Evolutionary conservation across 2,113 vertebrate genomes (phyloP), one percentile per base, ranked within the genome.

Genomic region (Pachypanchax playfairii): DNA sequence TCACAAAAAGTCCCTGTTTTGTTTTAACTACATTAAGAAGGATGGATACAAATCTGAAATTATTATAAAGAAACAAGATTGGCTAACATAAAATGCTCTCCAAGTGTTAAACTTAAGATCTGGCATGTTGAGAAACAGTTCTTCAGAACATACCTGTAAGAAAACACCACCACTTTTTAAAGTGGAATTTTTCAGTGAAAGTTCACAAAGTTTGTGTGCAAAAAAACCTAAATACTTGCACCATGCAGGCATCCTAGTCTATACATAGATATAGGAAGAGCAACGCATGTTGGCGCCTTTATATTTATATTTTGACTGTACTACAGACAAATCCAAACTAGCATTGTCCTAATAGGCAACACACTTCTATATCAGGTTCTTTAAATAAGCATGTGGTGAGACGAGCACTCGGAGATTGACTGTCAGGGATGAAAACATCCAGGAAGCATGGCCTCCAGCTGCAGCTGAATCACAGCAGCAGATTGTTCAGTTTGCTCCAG

Each of bases 241-340:
- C 35, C 35, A 71, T 14, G 9, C 33, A 48, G 50, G 57, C 50
- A 59, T 75, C 47, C 55, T 29, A 15, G 60, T 65, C 81, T 77
- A 67, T 69, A n/a, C n/a, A 73, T 66, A 85, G 73, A 60, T 72
- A 47, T 47, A 67, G 65, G 73, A 80, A 74, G 41, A 53, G 28
- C 31, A 26, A 43, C 43, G 29, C 29, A 53, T 54, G 33, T 44
- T 70, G 84, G 66, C 39, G 49, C 72, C 65, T 70, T 80, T 59
- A 51, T 86, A 78, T 70, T 80, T 59, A 51, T 86, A 78, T 86
- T 90, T 85, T 83, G 87, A 75, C 81, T 83, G 38, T 36, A 48
- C 79, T 57, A 36, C 28, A 70, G 69, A 58, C 48, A 70, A 59
- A 49, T 65, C 78, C 33, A 69, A 81, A 81, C 82, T 65, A 49